Evolutionary conservation across 1,140 invertebrate species (phyloP), one percentile per base, ranked within the genome.

Genomic region (Oedothorax gibbosus): DNA sequence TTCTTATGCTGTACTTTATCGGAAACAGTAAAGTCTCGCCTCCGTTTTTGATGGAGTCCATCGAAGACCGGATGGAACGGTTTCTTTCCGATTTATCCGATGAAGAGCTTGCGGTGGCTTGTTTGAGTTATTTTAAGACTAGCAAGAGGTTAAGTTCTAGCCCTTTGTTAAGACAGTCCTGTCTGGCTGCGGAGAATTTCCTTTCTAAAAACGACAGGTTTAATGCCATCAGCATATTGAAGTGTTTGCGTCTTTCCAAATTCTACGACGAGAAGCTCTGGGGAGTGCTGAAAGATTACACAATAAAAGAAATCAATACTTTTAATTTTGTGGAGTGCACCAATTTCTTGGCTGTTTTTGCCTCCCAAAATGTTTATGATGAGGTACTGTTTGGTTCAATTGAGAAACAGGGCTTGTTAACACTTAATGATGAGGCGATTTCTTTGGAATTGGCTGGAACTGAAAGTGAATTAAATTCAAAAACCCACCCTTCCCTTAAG

Each of bases 341-440:
- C 7, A 71, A 86, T 62, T 77, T 86, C 57, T 18, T 86, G 7
- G 85, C 85, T 15, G 18, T 69, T 1, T 86, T 86, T 71, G 71
- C 85, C n/a, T 18, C 60, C 15, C 68, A 79, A 56, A 76, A 56
- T 21, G 12, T 53, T 12, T 86, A 86, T 21, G 15, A 82, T n/a
- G 12, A 71, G 18, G 54, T 60, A 11, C 14, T 73, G 9, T 86
- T 77, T 77, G 53, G 35, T 5, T 60, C 2, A 53, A 35, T 86
- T 10, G 85, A 86, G 62, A 35, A 9, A 3, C 71, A 71, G 7
- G 85, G 60, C 21, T 11, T 76, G 21, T 9, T 14, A 6, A 10
- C 20, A 50, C 57, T 86, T 2, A 7, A 69, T 57, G 60, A 50
- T 35, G 77, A 81, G 49, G 18, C 11, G 54, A 50, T 35, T 49